Conservation (phyloP, 1,140 invertebrate species). For the Tetramorium parvispinum region DNA sequence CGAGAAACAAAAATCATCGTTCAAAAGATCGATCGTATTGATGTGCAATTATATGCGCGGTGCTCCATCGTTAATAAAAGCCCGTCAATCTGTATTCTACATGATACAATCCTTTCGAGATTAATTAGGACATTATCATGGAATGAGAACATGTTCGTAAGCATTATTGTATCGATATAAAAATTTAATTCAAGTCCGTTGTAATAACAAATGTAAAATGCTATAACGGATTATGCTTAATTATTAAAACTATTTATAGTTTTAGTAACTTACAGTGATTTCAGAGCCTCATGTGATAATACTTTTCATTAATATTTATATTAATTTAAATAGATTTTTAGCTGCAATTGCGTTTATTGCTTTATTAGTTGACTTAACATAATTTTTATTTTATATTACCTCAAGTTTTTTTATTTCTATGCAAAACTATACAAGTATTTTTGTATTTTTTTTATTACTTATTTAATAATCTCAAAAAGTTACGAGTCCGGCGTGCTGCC, state of each 20-base stretch:
- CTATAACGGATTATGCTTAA: not conserved
- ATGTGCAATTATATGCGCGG: not conserved
- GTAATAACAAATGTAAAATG: not conserved
- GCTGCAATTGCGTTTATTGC: not conserved
- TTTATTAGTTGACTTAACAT: not conserved
- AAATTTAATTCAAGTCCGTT: not conserved
- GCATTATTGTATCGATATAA: not conserved
- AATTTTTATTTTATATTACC: not conserved
- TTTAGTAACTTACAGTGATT: too few species aligned
- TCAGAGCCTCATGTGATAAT: not conserved
- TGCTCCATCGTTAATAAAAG: not conserved
- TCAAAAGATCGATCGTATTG: conserved; percentile 7
- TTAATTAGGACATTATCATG: conserved; percentile 26
- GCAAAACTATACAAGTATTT: not conserved
- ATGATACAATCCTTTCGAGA: not conserved
- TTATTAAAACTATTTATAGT: not conserved
- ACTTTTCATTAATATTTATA: conserved; percentile 1
- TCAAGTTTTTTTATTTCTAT: not conserved
- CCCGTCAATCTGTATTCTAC: not conserved
- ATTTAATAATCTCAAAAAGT: too few species aligned
- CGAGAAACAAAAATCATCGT: not conserved
- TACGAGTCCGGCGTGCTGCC: too few species aligned
- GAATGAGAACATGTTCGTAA: not conserved
- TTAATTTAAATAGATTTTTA: not conserved
- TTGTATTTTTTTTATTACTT: not conserved